Evolutionary conservation across 2,113 vertebrate genomes (phyloP), one percentile per base, ranked within the genome.

Genomic region (Perccottus glenii): DNA sequence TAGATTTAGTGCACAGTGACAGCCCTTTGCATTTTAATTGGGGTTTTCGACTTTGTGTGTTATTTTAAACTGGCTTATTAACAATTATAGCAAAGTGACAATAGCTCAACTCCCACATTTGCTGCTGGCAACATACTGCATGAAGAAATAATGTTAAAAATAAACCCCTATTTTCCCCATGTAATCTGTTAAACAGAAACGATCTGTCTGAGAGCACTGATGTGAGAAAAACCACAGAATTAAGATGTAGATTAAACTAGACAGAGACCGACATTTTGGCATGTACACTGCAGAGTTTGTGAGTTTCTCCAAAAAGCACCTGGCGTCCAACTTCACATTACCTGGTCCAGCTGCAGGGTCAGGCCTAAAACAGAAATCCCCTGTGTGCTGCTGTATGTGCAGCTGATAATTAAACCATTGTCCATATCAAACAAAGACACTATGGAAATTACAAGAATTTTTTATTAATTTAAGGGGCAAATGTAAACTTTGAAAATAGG

Each of bases 1-100:
- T 81, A 84, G 84, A 86, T 88, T 88, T 85, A 83, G 83, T 75
- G 60, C 81, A 78, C 9, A 56, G 71, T 84, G 73, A 85, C 77
- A 75, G 15, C 77, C 67, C 71, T 55, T 74, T n/a, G 75, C 66
- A 67, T 84, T 85, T 53, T 88, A 84, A 89, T 85, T 89, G 68
- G 73, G 82, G 64, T 66, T 86, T 70, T 83, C 73, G 75, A 67
- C 72, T 64, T 43, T 64, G 67, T 49, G 38, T 81, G 71, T 74
- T 85, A 78, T 86, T 88, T 88, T 77, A 83, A 85, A 82, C 77
- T 65, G 66, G 56, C 64, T 78, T 69, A 60, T 70, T 58, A 74
- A 82, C 73, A 65, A 85, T 71, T 66, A 78, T 66, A 74, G 75
- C 78, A 72, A 75, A 83, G 65, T 85, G 79, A 84, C 81, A 87